Percentiles rank a stretch among this genome's conserved stretches.
Evolutionary conservation across 2,113 vertebrate species (phyloP).

Genomic region (Recurvirostra avosetta): DNA sequence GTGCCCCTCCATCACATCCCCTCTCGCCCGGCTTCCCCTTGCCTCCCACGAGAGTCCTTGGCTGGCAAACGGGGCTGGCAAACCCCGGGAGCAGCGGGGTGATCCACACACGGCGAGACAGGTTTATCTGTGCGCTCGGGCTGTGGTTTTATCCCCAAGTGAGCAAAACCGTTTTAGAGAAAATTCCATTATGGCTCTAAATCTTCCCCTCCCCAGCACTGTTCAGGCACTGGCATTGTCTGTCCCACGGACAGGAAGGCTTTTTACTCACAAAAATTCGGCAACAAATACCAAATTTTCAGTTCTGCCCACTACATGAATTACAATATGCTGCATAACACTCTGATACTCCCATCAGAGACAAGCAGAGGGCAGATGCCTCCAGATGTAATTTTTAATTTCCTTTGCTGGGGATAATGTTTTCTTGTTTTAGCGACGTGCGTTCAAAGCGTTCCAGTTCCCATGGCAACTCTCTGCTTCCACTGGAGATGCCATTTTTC

Average conservation of each 20-base stretch:
- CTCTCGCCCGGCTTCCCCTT: rapidly evolving
- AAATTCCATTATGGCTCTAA: background rate
- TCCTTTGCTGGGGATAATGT: slow-evolving; percentile 34
- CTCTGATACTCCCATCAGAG: background rate
- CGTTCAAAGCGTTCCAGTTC: slow-evolving; percentile 49
- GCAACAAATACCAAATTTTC: background rate
- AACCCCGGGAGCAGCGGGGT: background rate
- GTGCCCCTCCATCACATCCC: background rate
- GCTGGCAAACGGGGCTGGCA: background rate
- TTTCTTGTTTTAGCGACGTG: slow-evolving; percentile 30
- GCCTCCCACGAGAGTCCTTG: background rate
- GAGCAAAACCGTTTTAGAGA: background rate
- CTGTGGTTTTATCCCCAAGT: background rate
- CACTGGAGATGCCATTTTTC: slow-evolving; percentile 50
- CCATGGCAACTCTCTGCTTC: slow-evolving; percentile 44
- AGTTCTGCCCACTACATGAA: background rate
- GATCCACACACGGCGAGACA: rapidly evolving
- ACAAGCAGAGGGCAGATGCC: slow-evolving; percentile 32
- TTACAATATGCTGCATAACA: background rate
- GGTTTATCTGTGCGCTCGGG: background rate
- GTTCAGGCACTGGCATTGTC: background rate
- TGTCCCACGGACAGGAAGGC: background rate
- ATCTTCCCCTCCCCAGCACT: background rate
- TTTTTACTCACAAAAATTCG: background rate
- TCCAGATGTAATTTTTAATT: slow-evolving; percentile 55